Evolutionary conservation across 2,888 invertebrate genomes (phyloP).

Genomic region (Stenoptilia bipunctidactyla): DNA sequence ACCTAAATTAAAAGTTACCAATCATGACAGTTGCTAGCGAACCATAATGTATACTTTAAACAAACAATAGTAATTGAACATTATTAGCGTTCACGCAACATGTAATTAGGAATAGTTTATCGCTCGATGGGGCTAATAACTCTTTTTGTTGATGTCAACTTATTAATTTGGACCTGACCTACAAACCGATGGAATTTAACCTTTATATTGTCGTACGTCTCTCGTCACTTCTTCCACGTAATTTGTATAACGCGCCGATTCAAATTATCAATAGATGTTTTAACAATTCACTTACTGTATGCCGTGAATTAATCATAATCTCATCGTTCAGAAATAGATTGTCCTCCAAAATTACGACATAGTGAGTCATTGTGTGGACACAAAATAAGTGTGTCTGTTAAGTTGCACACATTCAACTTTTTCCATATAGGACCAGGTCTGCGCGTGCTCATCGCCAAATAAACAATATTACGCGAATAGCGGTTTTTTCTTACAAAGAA

Average conservation of each 20-base stretch:
- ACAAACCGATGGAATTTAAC: neutral
- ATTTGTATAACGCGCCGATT: neutral
- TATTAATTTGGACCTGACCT: conserved; percentile 1
- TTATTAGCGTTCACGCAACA: neutral
- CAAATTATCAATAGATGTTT: neutral
- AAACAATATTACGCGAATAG: conserved; percentile 50
- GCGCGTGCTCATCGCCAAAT: conserved; percentile 38
- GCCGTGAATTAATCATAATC: conserved; percentile 42
- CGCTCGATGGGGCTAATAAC: neutral
- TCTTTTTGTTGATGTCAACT: neutral
- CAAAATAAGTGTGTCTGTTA: conserved; percentile 13
- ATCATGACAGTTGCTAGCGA: too few relatives aligned
- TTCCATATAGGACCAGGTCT: conserved; percentile 41
- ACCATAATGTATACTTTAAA: too few relatives aligned
- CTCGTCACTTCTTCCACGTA: neutral
- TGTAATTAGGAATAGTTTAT: neutral
- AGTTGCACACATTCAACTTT: conserved; percentile 31
- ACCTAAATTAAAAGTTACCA: too few relatives aligned
- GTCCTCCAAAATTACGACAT: conserved; percentile 53
- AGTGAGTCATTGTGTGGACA: conserved; percentile 53
- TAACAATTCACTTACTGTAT: conserved; percentile 18
- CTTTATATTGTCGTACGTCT: neutral
- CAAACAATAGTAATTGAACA: neutral
- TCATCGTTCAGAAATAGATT: conserved; percentile 62
- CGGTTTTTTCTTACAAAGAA: conserved; percentile 51